Evolutionary conservation across 2,113 vertebrate genomes (phyloP).

Genomic region (Syrmaticus mikado): DNA sequence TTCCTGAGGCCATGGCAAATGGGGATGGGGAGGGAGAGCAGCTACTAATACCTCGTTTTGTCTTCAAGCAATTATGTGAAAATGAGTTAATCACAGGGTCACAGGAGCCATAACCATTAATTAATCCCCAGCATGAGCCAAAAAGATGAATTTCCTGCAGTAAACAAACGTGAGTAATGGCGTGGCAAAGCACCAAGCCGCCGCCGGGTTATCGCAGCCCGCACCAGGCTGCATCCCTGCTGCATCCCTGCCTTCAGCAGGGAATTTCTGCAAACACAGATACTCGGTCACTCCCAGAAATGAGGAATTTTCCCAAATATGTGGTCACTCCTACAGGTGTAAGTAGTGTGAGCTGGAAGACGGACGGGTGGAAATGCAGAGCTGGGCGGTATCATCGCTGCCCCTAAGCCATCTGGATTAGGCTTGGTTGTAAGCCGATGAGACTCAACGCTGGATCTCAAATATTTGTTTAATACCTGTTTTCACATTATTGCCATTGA

Average conservation of each 20-base stretch:
- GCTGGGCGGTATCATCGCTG: neutral
- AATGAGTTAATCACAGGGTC: slow-evolving; percentile 79
- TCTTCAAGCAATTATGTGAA: slow-evolving; percentile 74
- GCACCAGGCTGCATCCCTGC: neutral
- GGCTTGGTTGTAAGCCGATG: neutral
- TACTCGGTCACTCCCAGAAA: neutral
- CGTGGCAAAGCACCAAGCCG: neutral
- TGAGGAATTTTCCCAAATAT: neutral
- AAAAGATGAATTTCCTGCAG: slow-evolving; percentile 9
- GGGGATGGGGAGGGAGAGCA: neutral
- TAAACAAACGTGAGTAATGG: neutral
- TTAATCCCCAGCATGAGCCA: slow-evolving; percentile 64
- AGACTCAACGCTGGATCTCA: neutral
- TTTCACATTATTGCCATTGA: neutral
- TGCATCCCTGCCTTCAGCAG: neutral
- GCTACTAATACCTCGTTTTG: slow-evolving; percentile 46
- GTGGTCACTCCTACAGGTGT: fast-evolving
- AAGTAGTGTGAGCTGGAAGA: neutral
- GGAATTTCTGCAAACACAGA: neutral
- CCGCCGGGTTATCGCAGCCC: fast-evolving
- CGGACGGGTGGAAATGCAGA: fast-evolving
- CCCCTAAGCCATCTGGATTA: neutral
- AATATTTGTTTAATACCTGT: neutral
- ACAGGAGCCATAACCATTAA: slow-evolving; percentile 73
- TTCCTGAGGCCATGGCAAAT: neutral